Base-by-base conservation (phyloP, 2,113 vertebrate species). In the Physeter macrocephalus region DNA sequence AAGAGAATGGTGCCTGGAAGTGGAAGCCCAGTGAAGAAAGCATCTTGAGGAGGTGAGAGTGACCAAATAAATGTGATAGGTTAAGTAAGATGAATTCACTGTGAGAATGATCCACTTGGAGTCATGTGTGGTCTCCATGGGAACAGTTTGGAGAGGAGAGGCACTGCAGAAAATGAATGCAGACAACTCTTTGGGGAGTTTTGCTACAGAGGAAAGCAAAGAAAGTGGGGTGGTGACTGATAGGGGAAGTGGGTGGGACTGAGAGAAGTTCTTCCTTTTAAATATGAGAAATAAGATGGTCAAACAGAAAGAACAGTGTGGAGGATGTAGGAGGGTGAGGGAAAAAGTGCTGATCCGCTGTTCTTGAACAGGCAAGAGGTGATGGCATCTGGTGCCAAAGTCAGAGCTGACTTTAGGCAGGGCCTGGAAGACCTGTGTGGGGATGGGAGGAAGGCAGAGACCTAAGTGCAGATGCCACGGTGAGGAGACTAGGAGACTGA, bases 381-480 rank as follows among this genome's bases (percentile, higher is more conserved):
- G 59, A 36, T 7, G 52, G 64, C 18, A n/a, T 81, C 39, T n/a
- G 21, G 49, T 41, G 80, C 46, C 46, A 25, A 41, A 25, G 46
- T 27, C 13, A 17, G 54, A 54, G 25, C 9, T 57, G 74, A 39
- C 34, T 52, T 69, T 41, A 49, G 77, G 20, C 6, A 23, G 25
- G 39, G 64, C 34, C 31, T 61, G 62, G 52, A 13, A 54, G 18
- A 27, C 10, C 1, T 1, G 8, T 61, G 12, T 11, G 20, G 11
- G 31, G 20, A 15, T 1, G 14, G 39, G 29, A 83, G 52, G 54
- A 7, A 81, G 88, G 34, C 29, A 23, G 46, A 61, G 81, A 64
- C 13, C 72, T 5, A 29, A 31, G 20, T 0, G 1, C 11, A 17
- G 75, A 29, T 3, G 23, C 2, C 4, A 61, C 0, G 14, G 20